Conservation (phyloP, 2,113 vertebrate species). For the Macquaria australasica region DNA sequence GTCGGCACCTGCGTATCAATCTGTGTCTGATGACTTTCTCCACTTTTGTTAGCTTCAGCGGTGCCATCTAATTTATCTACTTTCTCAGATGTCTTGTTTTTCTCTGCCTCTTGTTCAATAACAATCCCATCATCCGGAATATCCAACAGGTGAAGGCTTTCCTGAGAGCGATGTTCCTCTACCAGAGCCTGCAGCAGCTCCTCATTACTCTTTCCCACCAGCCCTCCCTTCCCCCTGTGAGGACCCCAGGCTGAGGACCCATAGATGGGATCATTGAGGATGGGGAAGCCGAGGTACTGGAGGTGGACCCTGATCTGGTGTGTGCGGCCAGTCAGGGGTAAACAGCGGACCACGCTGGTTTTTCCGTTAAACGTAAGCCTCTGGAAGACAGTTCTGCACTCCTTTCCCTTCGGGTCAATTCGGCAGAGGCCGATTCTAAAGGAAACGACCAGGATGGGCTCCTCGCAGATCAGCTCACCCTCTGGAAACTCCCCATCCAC, state of each 20-base stretch:
- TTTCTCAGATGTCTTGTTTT: not conserved
- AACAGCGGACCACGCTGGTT: constrained; percentile 92
- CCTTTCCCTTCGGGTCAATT: constrained; percentile 92
- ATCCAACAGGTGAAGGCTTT: constrained; percentile 89
- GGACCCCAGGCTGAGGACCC: constrained; percentile 95
- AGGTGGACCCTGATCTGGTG: constrained; percentile 98
- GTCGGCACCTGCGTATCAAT: not conserved
- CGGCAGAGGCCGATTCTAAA: constrained; percentile 96
- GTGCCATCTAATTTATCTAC: not conserved
- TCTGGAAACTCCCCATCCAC: constrained; percentile 94
- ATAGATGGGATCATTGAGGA: constrained; percentile 97
- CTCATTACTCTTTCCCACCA: constrained; percentile 88
- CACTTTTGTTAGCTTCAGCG: not conserved
- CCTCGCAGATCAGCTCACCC: constrained; percentile 88
- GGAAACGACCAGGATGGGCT: constrained; percentile 95
- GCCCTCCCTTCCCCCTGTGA: constrained; percentile 87
- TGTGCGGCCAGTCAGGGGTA: constrained; percentile 92
- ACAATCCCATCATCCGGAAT: constrained; percentile 58
- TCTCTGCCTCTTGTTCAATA: not conserved
- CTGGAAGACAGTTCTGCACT: constrained; percentile 91
- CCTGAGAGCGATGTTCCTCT: constrained; percentile 89
- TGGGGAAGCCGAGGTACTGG: constrained; percentile 95
- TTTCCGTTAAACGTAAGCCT: constrained; percentile 91
- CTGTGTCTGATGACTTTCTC: constrained; percentile 2
- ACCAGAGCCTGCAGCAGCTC: constrained; percentile 90